A percentile compares a stretch with the other conserved stretches of the same genome.
Conservation (phyloP, 2,888 invertebrate species). For the Heliconius aoede region DNA sequence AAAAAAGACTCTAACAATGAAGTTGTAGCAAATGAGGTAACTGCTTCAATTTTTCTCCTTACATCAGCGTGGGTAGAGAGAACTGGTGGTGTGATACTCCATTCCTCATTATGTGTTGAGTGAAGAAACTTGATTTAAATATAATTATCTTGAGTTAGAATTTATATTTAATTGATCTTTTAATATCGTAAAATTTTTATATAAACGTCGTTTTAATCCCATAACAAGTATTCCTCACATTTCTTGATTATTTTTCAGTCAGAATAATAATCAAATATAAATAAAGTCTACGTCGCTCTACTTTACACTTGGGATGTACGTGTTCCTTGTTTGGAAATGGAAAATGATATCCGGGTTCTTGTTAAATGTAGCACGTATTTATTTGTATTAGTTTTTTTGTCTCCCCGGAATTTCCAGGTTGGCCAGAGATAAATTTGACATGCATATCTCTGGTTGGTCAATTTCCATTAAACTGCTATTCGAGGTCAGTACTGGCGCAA, state of each 20-base stretch:
- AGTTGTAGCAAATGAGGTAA: too few relatives aligned
- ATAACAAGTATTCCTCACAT: conserved; percentile 6
- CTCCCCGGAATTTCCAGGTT: too few relatives aligned
- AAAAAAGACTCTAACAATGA: neutral
- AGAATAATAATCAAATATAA: conserved; percentile 18
- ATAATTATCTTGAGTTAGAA: neutral
- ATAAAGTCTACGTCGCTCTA: conserved; percentile 7
- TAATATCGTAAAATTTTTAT: conserved; percentile 2
- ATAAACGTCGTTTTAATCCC: neutral
- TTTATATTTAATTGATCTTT: neutral
- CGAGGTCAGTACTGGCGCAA: too few relatives aligned
- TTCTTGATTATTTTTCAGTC: conserved; percentile 27
- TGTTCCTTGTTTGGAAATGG: conserved; percentile 6
- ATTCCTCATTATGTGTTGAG: neutral
- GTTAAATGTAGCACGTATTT: conserved; percentile 1
- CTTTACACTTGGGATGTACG: conserved; percentile 21
- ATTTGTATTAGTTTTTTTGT: neutral
- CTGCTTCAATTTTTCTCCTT: neutral
- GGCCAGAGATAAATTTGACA: too few relatives aligned
- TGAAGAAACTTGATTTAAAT: neutral
- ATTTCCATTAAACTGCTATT: too few relatives aligned
- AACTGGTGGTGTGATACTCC: neutral
- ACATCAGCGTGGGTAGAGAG: neutral
- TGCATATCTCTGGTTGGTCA: too few relatives aligned
- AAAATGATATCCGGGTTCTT: conserved; percentile 6